A percentile compares a stretch with the other conserved stretches of the same genome.
Conservation (phyloP, 1,140 invertebrate species). For the Pachypsylla venusta region DNA sequence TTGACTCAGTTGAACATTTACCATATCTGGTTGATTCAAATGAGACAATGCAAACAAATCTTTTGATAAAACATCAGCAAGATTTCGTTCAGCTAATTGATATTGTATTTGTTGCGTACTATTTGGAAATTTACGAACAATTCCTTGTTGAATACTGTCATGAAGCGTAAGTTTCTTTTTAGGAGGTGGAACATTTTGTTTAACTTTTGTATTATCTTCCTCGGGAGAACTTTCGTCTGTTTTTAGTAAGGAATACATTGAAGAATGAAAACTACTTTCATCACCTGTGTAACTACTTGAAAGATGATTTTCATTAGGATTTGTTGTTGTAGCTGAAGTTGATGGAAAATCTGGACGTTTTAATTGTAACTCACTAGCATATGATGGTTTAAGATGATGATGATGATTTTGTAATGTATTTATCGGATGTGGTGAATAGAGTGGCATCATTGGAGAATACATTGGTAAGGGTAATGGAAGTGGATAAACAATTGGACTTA, state of each 20-base stretch:
- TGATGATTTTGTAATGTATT: background rate
- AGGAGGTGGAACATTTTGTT: background rate
- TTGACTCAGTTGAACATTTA: slow-evolving; percentile 56
- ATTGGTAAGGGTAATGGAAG: slow-evolving; percentile 4
- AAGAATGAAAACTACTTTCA: slow-evolving; percentile 31
- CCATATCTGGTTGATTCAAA: slow-evolving; percentile 43
- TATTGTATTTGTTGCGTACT: slow-evolving; percentile 33
- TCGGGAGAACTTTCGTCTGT: slow-evolving; percentile 22
- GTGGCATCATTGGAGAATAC: background rate
- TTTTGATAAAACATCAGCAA: slow-evolving; percentile 45
- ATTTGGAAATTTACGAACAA: background rate
- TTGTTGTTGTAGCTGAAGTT: background rate
- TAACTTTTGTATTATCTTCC: slow-evolving; percentile 10
- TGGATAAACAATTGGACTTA: background rate
- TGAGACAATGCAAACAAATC: slow-evolving; percentile 44
- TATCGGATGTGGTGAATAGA: background rate
- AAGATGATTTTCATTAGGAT: background rate
- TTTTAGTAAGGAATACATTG: slow-evolving; percentile 33
- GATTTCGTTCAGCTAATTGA: slow-evolving; percentile 40
- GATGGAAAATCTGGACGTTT: background rate
- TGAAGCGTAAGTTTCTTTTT: background rate
- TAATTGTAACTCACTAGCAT: background rate
- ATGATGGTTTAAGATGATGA: too few species aligned
- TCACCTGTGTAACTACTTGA: slow-evolving; percentile 3
- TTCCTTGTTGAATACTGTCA: background rate